Conservation (phyloP, 2,113 vertebrate genomes). For the Colinus virginianus region DNA sequence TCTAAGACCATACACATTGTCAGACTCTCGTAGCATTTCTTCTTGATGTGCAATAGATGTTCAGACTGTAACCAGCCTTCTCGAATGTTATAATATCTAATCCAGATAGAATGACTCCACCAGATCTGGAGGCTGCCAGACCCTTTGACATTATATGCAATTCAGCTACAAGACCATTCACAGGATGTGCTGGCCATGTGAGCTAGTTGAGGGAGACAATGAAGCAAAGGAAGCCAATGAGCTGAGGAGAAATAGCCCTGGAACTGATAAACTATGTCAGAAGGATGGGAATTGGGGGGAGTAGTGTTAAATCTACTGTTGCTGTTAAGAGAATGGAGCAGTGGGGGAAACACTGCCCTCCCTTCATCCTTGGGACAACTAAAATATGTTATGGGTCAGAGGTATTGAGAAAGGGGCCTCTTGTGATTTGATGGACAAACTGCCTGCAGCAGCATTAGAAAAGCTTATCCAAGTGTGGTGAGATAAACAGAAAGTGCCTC, state of each 20-base stretch:
- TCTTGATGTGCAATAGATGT: not conserved
- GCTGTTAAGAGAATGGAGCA: not conserved
- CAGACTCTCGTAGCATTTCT: not conserved
- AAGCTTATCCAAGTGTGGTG: not conserved
- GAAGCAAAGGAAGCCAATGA: not conserved
- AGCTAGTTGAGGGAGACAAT: not conserved
- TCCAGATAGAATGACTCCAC: no score
- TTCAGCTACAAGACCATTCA: not conserved
- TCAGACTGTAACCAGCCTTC: no score
- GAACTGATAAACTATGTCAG: not conserved
- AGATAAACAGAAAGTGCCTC: not conserved
- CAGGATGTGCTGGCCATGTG: not conserved
- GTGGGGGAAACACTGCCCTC: no score
- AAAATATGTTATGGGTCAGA: no score
- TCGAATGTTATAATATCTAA: no score
- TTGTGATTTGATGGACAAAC: not conserved
- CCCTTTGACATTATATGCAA: not conserved
- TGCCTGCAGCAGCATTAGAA: not conserved
- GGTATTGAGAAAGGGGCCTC: no score
- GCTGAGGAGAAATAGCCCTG: not conserved
- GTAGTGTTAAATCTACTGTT: not conserved
- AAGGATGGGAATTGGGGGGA: not conserved
- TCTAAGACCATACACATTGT: not conserved
- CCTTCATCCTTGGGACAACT: no score
- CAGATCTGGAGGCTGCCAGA: not conserved